Conservation (phyloP, 2,113 vertebrate species). For the Cyphomyrus plagiostoma region DNA sequence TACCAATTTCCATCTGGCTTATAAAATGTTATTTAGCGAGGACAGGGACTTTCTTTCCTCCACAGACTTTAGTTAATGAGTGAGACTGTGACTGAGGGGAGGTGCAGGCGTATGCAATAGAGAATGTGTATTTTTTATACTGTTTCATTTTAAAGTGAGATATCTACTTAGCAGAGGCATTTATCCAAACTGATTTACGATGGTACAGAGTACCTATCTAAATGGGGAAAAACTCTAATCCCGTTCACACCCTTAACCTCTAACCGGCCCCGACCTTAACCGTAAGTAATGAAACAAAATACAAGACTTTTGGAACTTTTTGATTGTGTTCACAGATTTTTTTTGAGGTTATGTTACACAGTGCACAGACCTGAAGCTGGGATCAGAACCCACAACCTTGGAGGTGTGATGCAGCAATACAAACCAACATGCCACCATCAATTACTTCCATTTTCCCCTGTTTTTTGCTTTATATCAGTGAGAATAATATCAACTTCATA, state of each 20-base stretch:
- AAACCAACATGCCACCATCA: no score
- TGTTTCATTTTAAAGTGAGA: background rate
- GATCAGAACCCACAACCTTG: no score
- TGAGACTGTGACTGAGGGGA: background rate
- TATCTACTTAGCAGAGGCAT: background rate
- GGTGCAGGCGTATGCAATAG: constrained; percentile 18
- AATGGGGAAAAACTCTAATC: no score
- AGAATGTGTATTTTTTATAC: background rate
- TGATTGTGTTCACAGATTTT: background rate
- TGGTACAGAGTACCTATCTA: background rate
- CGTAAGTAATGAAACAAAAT: background rate
- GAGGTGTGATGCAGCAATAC: no score
- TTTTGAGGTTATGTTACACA: no score
- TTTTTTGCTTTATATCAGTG: background rate
- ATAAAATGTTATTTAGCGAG: background rate
- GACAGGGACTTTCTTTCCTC: background rate
- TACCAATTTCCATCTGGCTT: constrained; percentile 2
- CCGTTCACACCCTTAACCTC: no score
- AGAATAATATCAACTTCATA: background rate
- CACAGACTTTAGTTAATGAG: constrained; percentile 11
- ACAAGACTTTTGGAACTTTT: background rate
- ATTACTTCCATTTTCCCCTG: background rate
- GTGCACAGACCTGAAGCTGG: no score
- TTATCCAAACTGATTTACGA: background rate
- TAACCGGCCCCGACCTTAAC: background rate